Conservation (phyloP, 2,113 vertebrate species). For the Neotoma lepida region DNA sequence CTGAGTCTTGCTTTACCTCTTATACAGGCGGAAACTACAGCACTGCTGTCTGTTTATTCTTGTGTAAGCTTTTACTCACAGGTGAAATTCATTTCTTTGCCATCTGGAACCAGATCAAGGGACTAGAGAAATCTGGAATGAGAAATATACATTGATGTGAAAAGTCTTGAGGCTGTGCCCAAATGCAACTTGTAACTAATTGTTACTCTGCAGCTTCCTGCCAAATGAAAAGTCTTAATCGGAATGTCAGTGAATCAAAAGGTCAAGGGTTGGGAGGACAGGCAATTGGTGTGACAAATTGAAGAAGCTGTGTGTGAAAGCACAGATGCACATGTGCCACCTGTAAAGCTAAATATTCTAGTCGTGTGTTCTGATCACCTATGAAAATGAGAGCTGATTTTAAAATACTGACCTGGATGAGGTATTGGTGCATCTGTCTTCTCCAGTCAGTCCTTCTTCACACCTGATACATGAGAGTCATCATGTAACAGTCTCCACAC, state of each 20-base stretch:
- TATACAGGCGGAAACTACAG: background rate
- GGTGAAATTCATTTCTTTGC: background rate
- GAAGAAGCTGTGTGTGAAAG: background rate
- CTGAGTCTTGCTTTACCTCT: background rate
- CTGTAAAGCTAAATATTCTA: background rate
- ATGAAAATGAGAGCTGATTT: conserved; percentile 1
- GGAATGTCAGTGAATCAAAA: conserved; percentile 4
- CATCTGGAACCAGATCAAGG: background rate
- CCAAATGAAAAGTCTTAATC: background rate
- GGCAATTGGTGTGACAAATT: background rate
- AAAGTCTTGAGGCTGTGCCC: background rate
- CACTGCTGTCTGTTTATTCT: background rate
- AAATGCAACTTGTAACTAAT: background rate
- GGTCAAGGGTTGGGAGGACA: background rate
- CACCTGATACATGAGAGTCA: background rate
- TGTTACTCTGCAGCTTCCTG: background rate
- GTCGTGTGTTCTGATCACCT: background rate
- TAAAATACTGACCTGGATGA: conserved; percentile 8
- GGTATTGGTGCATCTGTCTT: background rate
- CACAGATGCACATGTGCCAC: background rate
- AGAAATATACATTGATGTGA: background rate
- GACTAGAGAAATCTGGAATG: conserved; percentile 15
- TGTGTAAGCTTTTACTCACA: background rate
- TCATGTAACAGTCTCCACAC: background rate
- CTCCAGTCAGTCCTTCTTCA: conserved; percentile 7